Conservation (phyloP, 1,140 invertebrate species). For the Holcopasites calliopsidis region DNA sequence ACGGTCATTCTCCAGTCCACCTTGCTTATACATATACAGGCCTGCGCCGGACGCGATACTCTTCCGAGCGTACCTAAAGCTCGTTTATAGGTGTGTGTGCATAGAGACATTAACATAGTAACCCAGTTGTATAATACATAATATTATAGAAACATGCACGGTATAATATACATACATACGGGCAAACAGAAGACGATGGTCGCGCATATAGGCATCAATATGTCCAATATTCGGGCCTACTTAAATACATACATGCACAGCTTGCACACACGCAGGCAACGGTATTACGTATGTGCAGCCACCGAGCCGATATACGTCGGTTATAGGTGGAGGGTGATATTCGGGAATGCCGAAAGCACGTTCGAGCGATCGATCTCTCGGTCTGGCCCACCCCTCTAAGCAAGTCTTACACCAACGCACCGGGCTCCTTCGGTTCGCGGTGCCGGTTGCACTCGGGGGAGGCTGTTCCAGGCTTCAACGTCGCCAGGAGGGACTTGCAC, state of each 20-base stretch:
- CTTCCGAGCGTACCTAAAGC: background rate
- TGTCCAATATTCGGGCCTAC: constrained; percentile 30
- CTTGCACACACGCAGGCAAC: constrained; percentile 40
- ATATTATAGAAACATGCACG: background rate
- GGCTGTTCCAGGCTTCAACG: constrained; percentile 52
- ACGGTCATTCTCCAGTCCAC: too few relatives aligned
- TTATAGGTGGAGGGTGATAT: constrained; percentile 65
- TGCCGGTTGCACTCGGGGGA: constrained; percentile 52
- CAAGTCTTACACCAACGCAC: constrained; percentile 40
- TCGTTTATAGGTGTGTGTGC: background rate
- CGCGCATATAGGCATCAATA: constrained; percentile 7
- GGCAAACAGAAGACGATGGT: background rate
- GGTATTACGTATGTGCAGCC: constrained; percentile 57
- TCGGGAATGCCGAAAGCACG: constrained; percentile 67
- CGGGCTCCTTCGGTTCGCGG: constrained; percentile 35
- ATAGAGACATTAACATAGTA: constrained; percentile 11
- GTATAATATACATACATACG: background rate
- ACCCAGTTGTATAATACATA: constrained; percentile 11
- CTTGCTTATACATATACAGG: background rate
- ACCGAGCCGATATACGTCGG: constrained; percentile 52
- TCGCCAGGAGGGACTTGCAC: constrained; percentile 53
- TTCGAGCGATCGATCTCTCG: constrained; percentile 67
- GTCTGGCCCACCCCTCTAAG: constrained; percentile 34
- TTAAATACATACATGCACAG: constrained; percentile 49
- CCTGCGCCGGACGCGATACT: background rate